Evolutionary conservation across 2,888 invertebrate genomes (phyloP).

Genomic region (Balanococcus diminutus): DNA sequence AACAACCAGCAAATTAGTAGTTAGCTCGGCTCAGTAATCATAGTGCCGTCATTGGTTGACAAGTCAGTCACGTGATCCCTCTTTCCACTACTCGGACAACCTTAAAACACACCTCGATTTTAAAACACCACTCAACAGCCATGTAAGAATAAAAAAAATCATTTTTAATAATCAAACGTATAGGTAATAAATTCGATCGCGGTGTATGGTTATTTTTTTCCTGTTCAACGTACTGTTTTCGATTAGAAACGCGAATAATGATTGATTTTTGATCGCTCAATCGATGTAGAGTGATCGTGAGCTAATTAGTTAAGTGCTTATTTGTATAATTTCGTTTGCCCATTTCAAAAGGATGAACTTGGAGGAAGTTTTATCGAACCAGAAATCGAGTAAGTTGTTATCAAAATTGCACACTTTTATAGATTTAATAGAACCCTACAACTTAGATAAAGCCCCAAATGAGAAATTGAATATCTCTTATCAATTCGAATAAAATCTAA

Average conservation of each 20-base stretch:
- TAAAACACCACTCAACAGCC: constrained; percentile 20
- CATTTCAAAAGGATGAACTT: background rate
- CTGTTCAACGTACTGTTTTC: background rate
- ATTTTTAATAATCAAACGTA: constrained; percentile 26
- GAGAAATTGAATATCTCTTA: too few species aligned
- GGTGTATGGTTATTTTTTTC: background rate
- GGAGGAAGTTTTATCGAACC: background rate
- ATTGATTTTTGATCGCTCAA: background rate
- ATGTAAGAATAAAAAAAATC: background rate
- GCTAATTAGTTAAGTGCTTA: background rate
- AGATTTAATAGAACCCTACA: too few species aligned
- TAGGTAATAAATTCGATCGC: constrained; percentile 22
- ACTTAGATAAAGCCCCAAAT: too few species aligned
- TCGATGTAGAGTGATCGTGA: too few species aligned
- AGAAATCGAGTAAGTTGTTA: background rate
- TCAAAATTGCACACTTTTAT: background rate
- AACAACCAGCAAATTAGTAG: constrained; percentile 41
- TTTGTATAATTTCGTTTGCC: background rate
- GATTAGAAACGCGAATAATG: background rate
- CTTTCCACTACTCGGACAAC: constrained; percentile 47
- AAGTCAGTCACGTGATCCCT: constrained; percentile 49
- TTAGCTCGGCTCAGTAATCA: constrained; percentile 46
- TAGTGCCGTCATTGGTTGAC: constrained; percentile 49
- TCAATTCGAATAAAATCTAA: too few species aligned
- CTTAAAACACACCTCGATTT: constrained; percentile 51